These are phyloP conservation scores for Therioaphis trifolii DNA, from an alignment of 2,888 invertebrate species.

Conservation along the genomic window DNA sequence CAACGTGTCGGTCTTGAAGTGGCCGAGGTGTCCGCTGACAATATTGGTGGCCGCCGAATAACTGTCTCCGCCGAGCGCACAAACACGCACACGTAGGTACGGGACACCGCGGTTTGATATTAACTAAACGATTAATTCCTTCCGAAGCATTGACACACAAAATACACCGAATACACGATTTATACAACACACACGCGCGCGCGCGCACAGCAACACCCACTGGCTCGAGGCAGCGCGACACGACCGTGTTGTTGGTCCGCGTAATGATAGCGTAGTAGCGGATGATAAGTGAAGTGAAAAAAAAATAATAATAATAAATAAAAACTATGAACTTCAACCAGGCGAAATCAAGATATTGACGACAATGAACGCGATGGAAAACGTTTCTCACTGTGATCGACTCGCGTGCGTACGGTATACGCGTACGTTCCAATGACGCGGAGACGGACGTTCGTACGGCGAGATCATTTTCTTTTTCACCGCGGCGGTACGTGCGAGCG, in stretches of 20 bases:
- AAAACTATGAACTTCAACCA: too few relatives aligned
- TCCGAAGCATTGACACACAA: neutral
- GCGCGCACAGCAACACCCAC: conserved; percentile 53
- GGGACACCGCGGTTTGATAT: neutral
- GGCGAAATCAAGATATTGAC: too few relatives aligned
- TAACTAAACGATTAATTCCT: neutral
- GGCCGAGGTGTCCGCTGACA: neutral
- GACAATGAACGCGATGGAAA: neutral
- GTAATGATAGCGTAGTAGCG: conserved; percentile 10
- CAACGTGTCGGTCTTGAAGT: neutral
- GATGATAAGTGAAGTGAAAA: neutral
- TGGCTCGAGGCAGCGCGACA: conserved; percentile 42
- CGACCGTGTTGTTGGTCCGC: neutral
- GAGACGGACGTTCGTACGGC: neutral
- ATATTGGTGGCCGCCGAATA: neutral
- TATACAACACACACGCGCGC: neutral
- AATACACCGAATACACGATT: neutral
- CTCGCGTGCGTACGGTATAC: neutral
- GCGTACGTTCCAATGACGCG: neutral
- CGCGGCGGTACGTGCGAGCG: neutral
- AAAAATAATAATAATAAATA: neutral
- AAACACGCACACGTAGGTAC: neutral
- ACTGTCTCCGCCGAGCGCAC: neutral
- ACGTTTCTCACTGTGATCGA: neutral
- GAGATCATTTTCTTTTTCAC: conserved; percentile 15